Evolutionary conservation across 2,113 vertebrate genomes (phyloP), one percentile per base, ranked within the genome.

Genomic region (Apodemus speciosus): DNA sequence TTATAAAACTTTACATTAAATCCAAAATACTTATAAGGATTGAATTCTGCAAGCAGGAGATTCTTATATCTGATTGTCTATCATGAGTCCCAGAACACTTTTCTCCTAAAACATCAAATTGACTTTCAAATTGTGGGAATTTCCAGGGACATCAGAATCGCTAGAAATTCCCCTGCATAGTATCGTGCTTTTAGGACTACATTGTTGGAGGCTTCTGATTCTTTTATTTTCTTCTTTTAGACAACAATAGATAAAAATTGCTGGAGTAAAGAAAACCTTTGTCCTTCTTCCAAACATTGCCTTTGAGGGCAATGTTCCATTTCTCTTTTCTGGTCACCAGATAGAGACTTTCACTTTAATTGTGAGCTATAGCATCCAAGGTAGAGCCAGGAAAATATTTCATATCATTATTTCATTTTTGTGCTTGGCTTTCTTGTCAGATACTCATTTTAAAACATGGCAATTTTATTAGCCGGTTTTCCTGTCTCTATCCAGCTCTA

Each of bases 281-380:
- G 16, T 84, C 64, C 38, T 93, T 46, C 86, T 90, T 75, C 23
- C 73, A 73, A 96, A 88, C 77, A 94, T 89, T 88, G 38, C 51
- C 77, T 72, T 93, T 93, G 86, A 80, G 10, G 21, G 49, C 9
- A 68, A 1, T 15, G 94, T 89, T 86, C 56, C 62, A 85, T 88
- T 77, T 79, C 16, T 80, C 58, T 89, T 88, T 32, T 46, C 46
- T 77, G 68, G 18, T 93, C 76, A 85, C 56, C 58, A 80, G 66
- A 92, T 90, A 94, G 49, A 92, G 11, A 60, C 2, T 94, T 95
- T 91, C 73, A 88, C 40, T 92, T 97, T 94, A 77, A 90, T 51
- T 75, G 58, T 91, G 38, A 96, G 51, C 68, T 93, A 92, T 14
- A 76, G 18, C 49, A 93, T 86, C 64, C 89, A 88, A 90, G 89